Evolutionary conservation across 92 coral and sea anemone genomes (phyloP).

Genomic region (Nematostella vectensis): DNA sequence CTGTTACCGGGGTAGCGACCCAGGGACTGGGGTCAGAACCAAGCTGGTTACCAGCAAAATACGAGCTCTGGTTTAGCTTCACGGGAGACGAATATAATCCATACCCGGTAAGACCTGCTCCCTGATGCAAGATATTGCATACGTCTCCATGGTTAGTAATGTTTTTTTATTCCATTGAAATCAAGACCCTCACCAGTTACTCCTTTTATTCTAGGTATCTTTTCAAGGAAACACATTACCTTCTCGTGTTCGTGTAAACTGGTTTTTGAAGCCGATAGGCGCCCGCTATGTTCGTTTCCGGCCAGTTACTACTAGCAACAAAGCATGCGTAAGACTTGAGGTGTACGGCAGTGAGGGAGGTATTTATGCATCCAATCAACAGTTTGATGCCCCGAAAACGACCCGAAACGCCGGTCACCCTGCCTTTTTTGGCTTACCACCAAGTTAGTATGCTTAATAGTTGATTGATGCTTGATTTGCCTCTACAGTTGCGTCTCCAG

Average conservation of each 20-base stretch:
- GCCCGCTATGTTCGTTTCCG: conserved; percentile 11
- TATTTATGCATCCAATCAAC: too few species aligned
- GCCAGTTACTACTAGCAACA: conserved; percentile 5
- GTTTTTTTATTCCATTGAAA: background rate
- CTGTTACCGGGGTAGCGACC: conserved; percentile 20
- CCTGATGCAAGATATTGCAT: too few species aligned
- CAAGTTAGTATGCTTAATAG: too few species aligned
- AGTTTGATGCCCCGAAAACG: too few species aligned
- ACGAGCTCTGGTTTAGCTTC: conserved; percentile 1
- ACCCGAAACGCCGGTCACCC: too few species aligned
- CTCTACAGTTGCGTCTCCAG: conserved; percentile 5
- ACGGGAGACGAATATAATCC: background rate
- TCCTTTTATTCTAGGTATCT: background rate
- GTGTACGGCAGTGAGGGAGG: conserved; percentile 14
- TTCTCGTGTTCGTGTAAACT: conserved; percentile 6
- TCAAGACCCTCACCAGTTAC: background rate
- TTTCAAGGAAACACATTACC: conserved; percentile 9
- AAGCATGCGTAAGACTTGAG: conserved; percentile 10
- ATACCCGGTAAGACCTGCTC: background rate
- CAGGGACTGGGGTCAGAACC: conserved; percentile 13
- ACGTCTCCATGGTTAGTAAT: too few species aligned
- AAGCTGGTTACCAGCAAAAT: conserved; percentile 11
- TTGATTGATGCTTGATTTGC: background rate
- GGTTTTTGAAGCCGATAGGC: conserved; percentile 7
- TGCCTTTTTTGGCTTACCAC: too few species aligned